These are phyloP conservation scores for Drosophila watanabei DNA, from an alignment of 1,140 invertebrate species.

Conservation along the genomic window DNA sequence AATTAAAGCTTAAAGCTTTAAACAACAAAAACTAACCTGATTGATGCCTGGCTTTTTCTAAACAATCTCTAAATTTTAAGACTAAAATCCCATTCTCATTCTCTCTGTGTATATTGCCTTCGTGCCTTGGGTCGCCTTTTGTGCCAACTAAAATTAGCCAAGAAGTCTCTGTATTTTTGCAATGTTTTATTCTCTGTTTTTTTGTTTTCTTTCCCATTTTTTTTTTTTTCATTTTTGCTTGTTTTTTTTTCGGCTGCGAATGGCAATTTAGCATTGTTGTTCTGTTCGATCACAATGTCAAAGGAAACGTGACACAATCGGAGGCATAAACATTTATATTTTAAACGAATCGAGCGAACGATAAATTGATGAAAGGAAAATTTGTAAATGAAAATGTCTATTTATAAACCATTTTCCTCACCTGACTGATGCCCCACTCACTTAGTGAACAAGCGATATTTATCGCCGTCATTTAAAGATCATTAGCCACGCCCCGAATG, in stretches of 20 bases:
- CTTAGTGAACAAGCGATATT: conserved; percentile 50
- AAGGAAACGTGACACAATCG: conserved; percentile 65
- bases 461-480: conserved; percentile 67
- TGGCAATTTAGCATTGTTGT: conserved; percentile 46
- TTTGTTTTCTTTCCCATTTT: background rate
- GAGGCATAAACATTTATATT: conserved; percentile 41
- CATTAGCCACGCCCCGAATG: conserved; percentile 53
- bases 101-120: conserved; percentile 18
- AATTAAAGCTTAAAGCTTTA: no score
- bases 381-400: conserved; percentile 23
- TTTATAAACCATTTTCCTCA: conserved; percentile 10
- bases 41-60: background rate
- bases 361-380: conserved; percentile 12
- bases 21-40: background rate
- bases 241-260: conserved; percentile 2
- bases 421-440: conserved; percentile 2
- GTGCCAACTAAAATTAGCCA: conserved; percentile 66
- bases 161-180: conserved; percentile 14
- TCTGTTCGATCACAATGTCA: conserved; percentile 42
- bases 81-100: background rate
- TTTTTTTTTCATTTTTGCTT: conserved; percentile 1
- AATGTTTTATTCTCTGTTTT: background rate
- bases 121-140: conserved; percentile 40
- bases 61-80: background rate
- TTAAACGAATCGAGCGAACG: conserved; percentile 6